Conservation (phyloP, 1,140 invertebrate species). For the Lepidurus apus region DNA sequence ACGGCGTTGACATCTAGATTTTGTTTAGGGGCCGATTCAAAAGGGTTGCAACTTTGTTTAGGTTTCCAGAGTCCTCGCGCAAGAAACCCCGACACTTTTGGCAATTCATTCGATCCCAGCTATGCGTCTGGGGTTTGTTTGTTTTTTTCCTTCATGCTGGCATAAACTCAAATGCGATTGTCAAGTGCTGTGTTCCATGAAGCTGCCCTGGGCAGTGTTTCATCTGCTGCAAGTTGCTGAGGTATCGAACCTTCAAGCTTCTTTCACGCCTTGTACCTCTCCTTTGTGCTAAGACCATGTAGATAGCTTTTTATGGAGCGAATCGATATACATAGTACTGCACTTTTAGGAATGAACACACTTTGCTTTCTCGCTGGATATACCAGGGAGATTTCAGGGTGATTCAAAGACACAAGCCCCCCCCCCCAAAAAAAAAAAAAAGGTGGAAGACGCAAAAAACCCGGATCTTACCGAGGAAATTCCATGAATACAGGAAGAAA, state of each 20-base stretch:
- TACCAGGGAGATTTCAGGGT: not conserved
- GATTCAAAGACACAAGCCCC: not conserved
- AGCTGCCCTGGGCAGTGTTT: not conserved
- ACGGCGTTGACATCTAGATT: not conserved
- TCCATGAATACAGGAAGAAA: not conserved
- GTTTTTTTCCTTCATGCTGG: too few species aligned
- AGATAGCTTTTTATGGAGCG: not conserved
- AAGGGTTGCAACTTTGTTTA: too few species aligned
- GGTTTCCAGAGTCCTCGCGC: too few species aligned
- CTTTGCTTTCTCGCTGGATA: not conserved
- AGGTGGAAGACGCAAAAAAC: not conserved
- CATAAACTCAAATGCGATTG: not conserved
- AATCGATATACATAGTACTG: not conserved
- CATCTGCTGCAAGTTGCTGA: not conserved
- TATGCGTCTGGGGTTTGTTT: too few species aligned
- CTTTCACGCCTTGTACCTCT: not conserved
- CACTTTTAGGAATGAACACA: slow-evolving; percentile 14
- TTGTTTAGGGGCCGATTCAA: not conserved
- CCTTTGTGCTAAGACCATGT: not conserved
- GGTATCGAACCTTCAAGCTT: not conserved
- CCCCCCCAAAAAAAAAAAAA: not conserved
- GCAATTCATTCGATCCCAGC: too few species aligned
- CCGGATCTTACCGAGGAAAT: not conserved
- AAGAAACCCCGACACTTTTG: too few species aligned
- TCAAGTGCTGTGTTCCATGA: not conserved